Evolutionary conservation across 1,140 invertebrate genomes (phyloP), one percentile per base, ranked within the genome.

Genomic region (Dreissena polymorpha): DNA sequence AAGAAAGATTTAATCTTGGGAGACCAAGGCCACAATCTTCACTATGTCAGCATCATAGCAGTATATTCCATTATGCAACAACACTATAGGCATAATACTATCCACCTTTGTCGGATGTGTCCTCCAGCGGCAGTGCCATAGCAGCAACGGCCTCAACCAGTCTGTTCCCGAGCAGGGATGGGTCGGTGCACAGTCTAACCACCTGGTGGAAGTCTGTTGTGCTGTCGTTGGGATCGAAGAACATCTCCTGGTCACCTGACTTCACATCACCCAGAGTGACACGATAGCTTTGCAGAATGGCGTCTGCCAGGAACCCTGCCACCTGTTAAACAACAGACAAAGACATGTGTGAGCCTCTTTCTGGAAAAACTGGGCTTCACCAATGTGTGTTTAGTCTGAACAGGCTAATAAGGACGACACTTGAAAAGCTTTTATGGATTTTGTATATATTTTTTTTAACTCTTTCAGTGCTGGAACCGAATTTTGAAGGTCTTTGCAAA

Each of bases 161-260:
- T 60, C 86, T 75, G 73, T 91, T 86, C 12, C 92, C 92, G 18
- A 93, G 86, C 0, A 91, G 70, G 12, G 91, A 89, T 5, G 92
- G 89, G 50, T 92, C 89, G 63, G 87, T 86, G 79, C 91, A 92
- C 70, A 93, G 84, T 68, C 90, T 89, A 0, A 93, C 85, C 79
- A 92, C 89, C 39, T 91, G 83, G 39, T 86, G 68, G 68, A 92
- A 87, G 25, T 88, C 86, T 23, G 78, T 85, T 16, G 73, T 78
- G 29, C 81, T 86, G 25, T 88, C 88, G 0, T 76, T 49, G 5
- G 90, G 89, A 65, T 90, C 88, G 84, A 90, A 90, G 16, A 90
- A 84, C 50, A 89, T 63, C 60, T 23, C 70, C 49, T 39, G 29
- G 39, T 74, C 27, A 21, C 16, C 78, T 53, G n/a, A 39, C 16